Evolutionary conservation across 1,140 invertebrate genomes (phyloP).

Genomic region (Atopsyche davidsoni): DNA sequence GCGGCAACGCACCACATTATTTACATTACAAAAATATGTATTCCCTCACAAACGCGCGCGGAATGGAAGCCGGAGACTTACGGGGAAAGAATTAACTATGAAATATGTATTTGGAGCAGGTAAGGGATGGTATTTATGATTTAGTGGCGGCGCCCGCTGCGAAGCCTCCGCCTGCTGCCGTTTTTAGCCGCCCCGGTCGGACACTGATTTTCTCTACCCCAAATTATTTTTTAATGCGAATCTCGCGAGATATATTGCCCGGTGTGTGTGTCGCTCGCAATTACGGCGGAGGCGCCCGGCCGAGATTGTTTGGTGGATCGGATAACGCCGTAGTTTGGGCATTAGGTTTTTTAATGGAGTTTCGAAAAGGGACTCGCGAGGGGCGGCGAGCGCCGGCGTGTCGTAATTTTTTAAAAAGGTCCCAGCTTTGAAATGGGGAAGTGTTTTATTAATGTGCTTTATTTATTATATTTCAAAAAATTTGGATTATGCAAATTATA

Average conservation of each 20-base stretch:
- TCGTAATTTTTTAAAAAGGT: too few relatives aligned
- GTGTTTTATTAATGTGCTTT: too few relatives aligned
- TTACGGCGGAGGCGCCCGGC: conserved; percentile 1
- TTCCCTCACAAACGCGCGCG: conserved; percentile 10
- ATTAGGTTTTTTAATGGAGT: not conserved
- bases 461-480: too few relatives aligned
- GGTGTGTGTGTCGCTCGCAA: conserved; percentile 26
- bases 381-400: too few relatives aligned
- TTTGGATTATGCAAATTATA: too few relatives aligned
- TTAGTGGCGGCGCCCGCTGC: conserved; percentile 30
- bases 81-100: conserved; percentile 32
- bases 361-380: too few relatives aligned
- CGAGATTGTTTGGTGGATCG: not conserved
- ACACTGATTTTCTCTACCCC: conserved; percentile 29
- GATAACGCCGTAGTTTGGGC: too few relatives aligned
- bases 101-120: conserved; percentile 31
- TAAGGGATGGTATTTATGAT: conserved; percentile 28
- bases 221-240: conserved; percentile 31
- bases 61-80: conserved; percentile 28
- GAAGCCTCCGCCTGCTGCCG: conserved; percentile 5
- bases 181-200: conserved; percentile 15
- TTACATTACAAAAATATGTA: conserved; percentile 28
- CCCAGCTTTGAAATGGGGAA: too few relatives aligned
- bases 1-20: conserved; percentile 28
- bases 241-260: conserved; percentile 25